Conservation (phyloP, 2,888 invertebrate genomes). For the Tetragnatha montana region DNA sequence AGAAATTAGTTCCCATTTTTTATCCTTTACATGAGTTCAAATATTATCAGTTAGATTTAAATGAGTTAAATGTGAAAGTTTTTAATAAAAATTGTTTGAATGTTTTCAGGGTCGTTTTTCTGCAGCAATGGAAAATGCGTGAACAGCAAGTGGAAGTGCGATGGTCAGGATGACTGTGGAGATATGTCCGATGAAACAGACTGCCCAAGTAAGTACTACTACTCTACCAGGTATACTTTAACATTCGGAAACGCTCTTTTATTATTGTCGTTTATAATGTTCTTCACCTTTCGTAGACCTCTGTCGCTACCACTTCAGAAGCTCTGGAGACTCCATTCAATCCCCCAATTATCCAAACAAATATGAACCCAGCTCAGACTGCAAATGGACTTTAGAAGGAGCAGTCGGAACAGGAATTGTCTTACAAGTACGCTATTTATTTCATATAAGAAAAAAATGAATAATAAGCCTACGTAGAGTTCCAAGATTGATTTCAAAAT, state of each 20-base stretch:
- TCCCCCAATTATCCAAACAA: slow-evolving; percentile 96
- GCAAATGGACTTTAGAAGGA: slow-evolving; percentile 97
- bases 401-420: slow-evolving; percentile 96
- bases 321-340: slow-evolving; percentile 94
- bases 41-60: too few species aligned
- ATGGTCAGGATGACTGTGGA: slow-evolving; percentile 91
- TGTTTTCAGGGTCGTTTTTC: slow-evolving; percentile 85
- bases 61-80: too few species aligned
- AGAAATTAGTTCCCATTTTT: too few species aligned
- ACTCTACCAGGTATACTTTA: background rate
- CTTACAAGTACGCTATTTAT: slow-evolving; percentile 80
- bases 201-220: slow-evolving; percentile 80
- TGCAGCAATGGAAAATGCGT: slow-evolving; percentile 95
- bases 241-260: too few species aligned
- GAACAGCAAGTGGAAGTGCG: slow-evolving; percentile 92
- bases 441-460: too few species aligned
- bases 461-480: too few species aligned
- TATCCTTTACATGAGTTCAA: too few species aligned
- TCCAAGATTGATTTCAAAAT: too few species aligned
- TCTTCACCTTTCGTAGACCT: slow-evolving; percentile 77
- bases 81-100: too few species aligned
- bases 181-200: slow-evolving; percentile 94
- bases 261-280: background rate
- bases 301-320: slow-evolving; percentile 94
- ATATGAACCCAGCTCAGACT: slow-evolving; percentile 92